These are phyloP conservation scores for Phocoena sinus DNA, from an alignment of 2,113 vertebrate species.

Conservation along the genomic window DNA sequence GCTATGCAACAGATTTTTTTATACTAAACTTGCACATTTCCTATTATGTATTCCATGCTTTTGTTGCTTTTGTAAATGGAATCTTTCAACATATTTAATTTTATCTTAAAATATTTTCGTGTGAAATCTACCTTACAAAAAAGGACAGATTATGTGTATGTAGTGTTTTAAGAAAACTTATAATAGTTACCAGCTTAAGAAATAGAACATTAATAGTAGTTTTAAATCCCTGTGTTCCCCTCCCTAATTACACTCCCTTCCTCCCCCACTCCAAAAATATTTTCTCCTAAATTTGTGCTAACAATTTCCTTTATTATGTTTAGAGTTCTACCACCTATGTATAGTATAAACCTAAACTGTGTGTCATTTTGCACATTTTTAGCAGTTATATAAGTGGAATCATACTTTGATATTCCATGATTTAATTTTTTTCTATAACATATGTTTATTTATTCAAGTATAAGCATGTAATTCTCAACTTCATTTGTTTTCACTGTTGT, in stretches of 20 bases:
- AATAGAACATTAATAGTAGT: background rate
- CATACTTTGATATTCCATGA: background rate
- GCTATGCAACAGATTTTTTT: background rate
- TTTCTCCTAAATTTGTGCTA: background rate
- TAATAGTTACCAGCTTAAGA: background rate
- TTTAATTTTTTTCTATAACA: background rate
- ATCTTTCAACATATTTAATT: background rate
- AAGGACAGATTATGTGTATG: background rate
- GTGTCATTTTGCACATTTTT: background rate
- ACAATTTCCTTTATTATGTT: background rate
- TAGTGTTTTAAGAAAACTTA: background rate
- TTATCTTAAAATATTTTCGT: constrained; percentile 34
- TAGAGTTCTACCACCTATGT: background rate
- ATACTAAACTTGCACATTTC: background rate
- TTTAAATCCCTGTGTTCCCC: background rate
- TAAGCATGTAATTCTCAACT: background rate
- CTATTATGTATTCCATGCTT: background rate
- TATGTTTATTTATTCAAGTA: background rate
- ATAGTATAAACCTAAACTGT: background rate
- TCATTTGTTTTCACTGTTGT: background rate
- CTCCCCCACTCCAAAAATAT: background rate
- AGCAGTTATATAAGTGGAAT: background rate
- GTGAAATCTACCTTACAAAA: background rate
- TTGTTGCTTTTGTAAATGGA: background rate
- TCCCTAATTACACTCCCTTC: background rate